Evolutionary conservation across 2,113 vertebrate genomes (phyloP), one percentile per base, ranked within the genome.

Genomic region (Caretta caretta): DNA sequence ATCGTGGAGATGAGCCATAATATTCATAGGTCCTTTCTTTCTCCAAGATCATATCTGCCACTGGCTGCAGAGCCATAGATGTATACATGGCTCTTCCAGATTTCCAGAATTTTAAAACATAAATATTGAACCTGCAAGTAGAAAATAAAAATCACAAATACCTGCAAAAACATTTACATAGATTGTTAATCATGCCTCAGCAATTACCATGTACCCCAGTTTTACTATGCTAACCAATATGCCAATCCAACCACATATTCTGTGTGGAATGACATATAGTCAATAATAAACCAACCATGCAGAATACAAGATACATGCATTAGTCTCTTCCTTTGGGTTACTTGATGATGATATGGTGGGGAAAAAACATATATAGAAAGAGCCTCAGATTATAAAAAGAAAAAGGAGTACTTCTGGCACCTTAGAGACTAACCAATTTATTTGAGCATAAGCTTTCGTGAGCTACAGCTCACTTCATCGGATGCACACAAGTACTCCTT

Each of bases 41-140:
- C 57, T 85, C 72, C 75, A 42, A 62, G 86, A 95, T 19, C 87
- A 82, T 88, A 96, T 38, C 78, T 94, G 80, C 83, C 96, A 51
- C 84, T 88, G 85, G 49, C 62, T 80, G 8, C 10, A 90, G 48
- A 50, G 88, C 78, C 29, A 65, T 31, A 51, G 53, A 50, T 85
- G 69, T 94, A 81, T 48, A 92, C 80, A 90, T 35, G 48, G 6
- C 6, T 8, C 25, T 79, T 31, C 27, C 24, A 81, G 3, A 48
- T 93, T 89, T 79, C 57, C 46, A 79, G 53, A 93, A 82, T 91
- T 91, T 84, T 69, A 76, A 81, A 38, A 25, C 51, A 82, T 79
- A 83, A 48, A 54, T 27, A 76, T 42, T 76, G 75, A 76, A 76
- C 38, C 42, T 76, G 22, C 25, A 48, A 12, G 31, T n/a, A 78